A percentile compares a stretch with the other conserved stretches of the same genome.
Conservation (phyloP, 2,888 invertebrate species). For the Resseliella maxima region DNA sequence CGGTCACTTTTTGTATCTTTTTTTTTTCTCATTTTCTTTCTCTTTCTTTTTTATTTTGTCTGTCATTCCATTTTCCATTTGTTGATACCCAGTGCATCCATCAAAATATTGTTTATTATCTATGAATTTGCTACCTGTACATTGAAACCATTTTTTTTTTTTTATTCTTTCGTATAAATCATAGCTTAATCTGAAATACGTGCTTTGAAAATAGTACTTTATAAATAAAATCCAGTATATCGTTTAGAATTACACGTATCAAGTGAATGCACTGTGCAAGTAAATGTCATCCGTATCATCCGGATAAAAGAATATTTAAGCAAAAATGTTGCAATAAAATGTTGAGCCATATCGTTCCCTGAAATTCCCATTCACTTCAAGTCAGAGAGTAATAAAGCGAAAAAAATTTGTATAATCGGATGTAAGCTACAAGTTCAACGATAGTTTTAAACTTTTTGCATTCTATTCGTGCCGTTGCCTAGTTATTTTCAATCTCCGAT, state of each 20-base stretch:
- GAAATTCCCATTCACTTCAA: too few species aligned
- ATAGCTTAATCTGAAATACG: background rate
- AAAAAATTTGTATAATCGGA: too few species aligned
- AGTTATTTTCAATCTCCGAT: background rate
- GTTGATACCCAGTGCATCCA: too few species aligned
- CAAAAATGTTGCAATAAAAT: background rate
- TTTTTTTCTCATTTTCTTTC: too few species aligned
- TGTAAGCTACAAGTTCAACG: too few species aligned
- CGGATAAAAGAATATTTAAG: background rate
- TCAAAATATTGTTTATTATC: background rate
- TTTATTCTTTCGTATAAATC: too few species aligned
- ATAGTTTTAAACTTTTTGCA: background rate
- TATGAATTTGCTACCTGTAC: background rate
- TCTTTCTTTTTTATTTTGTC: too few species aligned
- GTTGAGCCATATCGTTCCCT: background rate
- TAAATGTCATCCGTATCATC: background rate
- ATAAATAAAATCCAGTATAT: background rate
- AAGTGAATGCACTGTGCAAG: background rate
- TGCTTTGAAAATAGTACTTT: background rate
- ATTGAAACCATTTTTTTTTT: background rate
- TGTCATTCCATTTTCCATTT: too few species aligned
- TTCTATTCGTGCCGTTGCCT: constrained; percentile 4
- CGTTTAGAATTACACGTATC: background rate
- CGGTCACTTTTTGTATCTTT: too few species aligned
- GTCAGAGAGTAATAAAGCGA: too few species aligned